Conservation (phyloP, 2,797 vertebrate genomes). For the Spheniscus humboldti region DNA sequence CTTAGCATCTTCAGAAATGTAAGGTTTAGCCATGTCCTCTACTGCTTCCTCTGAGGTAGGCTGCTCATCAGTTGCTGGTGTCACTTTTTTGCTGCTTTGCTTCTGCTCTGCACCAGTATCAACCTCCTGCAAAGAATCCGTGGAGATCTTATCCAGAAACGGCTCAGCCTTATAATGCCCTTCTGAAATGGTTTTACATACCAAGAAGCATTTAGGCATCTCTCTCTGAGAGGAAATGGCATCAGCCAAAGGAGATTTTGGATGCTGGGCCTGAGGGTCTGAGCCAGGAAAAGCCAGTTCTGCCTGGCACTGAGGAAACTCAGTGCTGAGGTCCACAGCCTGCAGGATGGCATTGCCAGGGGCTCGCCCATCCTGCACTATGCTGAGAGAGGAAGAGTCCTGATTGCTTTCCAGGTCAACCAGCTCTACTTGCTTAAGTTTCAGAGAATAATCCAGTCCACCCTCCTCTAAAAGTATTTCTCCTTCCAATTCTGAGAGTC, state of each 20-base stretch:
- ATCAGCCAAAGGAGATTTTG: background rate
- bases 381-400: background rate
- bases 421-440: background rate
- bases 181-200: constrained; percentile 54
- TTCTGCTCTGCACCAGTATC: background rate
- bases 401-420: background rate
- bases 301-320: background rate
- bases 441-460: background rate
- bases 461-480: background rate
- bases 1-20: background rate
- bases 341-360: background rate
- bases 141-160: background rate
- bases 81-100: background rate
- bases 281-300: background rate
- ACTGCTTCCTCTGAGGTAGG: background rate
- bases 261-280: background rate
- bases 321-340: background rate
- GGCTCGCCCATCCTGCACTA: background rate
- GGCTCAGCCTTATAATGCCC: constrained; percentile 40
- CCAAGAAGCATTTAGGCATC: constrained; percentile 27
- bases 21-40: background rate
- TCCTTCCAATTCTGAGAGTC: background rate
- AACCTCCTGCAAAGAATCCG: background rate
- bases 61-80: background rate
- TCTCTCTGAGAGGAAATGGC: constrained; percentile 1